phyloP scores from a whole-genome alignment of 2,797 vertebrate species.

The Hemibagrus guttatus region DNA sequence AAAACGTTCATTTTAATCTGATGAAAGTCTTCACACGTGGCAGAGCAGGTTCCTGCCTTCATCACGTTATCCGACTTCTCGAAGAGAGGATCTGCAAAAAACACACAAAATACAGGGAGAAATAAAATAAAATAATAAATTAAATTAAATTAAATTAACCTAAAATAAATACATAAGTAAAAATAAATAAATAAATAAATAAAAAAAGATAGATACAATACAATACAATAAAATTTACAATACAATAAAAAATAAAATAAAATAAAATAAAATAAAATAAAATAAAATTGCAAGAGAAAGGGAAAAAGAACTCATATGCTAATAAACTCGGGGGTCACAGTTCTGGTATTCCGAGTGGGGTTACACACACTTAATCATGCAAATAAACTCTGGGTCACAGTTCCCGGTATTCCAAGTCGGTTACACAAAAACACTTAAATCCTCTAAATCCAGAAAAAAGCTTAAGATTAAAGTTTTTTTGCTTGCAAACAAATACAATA shows the following conservation, averaged over 20 bases:
- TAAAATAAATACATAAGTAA: no score
- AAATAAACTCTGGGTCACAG: neutral
- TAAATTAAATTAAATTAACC: neutral
- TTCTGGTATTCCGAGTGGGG: no score
- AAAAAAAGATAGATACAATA: no score
- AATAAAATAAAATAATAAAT: neutral
- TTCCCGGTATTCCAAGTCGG: neutral
- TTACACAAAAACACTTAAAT: no score
- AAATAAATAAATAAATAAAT: no score
- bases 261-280: neutral
- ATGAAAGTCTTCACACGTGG: slow-evolving; percentile 91
- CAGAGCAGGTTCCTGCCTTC: slow-evolving; percentile 84
- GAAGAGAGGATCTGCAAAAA: slow-evolving; percentile 75
- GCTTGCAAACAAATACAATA: no score
- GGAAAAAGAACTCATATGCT: neutral
- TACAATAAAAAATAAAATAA: neutral
- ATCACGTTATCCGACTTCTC: slow-evolving; percentile 85
- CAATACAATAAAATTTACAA: no score
- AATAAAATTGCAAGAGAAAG: no score
- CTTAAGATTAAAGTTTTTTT: no score
- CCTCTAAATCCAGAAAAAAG: no score
- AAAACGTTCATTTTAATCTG: slow-evolving; percentile 92
- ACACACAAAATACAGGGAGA: neutral
- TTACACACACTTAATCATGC: no score
- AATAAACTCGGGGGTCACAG: no score